Evolutionary conservation across 37 sponge, comb jelly and placozoan genomes (phyloP).

Genomic region (Aphrocallistes beatrix): DNA sequence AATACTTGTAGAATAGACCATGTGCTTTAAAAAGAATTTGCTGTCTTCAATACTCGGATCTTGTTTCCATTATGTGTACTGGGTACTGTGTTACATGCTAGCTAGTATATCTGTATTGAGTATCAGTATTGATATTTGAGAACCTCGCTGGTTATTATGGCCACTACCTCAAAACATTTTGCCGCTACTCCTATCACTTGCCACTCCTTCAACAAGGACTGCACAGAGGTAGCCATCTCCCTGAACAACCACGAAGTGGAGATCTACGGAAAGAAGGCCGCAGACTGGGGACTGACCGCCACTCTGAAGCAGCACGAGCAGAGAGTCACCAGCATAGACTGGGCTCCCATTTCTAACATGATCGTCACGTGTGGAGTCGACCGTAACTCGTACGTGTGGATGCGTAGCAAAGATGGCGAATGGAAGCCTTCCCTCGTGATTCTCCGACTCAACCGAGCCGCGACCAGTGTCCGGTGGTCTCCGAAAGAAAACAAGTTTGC

Average conservation of each 20-base stretch:
- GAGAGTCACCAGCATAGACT: conserved; percentile 89
- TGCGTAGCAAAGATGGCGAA: conserved; percentile 15
- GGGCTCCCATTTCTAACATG: conserved; percentile 79
- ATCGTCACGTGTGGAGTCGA: conserved; percentile 85
- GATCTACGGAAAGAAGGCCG: conserved; percentile 70
- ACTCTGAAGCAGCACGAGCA: conserved; percentile 78
- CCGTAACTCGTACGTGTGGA: conserved; percentile 99
- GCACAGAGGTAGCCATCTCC: conserved; percentile 73
- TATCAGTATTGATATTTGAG: no score
- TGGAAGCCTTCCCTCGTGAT: conserved; percentile 96
- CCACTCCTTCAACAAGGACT: background rate
- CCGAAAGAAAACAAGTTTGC: conserved; percentile 98
- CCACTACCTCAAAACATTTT: conserved; percentile 7
- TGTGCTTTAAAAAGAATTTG: no score
- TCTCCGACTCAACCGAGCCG: conserved; percentile 93
- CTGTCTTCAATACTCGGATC: no score
- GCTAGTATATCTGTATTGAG: no score
- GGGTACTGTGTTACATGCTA: no score
- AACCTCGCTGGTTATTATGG: no score
- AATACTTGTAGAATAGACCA: no score
- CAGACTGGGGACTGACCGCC: conserved; percentile 58
- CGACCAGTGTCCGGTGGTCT: conserved; percentile 93
- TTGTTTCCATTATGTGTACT: no score
- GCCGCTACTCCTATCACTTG: background rate
- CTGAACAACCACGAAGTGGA: conserved; percentile 92